Evolutionary conservation across 1,140 invertebrate genomes (phyloP).

Genomic region (Diabrotica virgifera): DNA sequence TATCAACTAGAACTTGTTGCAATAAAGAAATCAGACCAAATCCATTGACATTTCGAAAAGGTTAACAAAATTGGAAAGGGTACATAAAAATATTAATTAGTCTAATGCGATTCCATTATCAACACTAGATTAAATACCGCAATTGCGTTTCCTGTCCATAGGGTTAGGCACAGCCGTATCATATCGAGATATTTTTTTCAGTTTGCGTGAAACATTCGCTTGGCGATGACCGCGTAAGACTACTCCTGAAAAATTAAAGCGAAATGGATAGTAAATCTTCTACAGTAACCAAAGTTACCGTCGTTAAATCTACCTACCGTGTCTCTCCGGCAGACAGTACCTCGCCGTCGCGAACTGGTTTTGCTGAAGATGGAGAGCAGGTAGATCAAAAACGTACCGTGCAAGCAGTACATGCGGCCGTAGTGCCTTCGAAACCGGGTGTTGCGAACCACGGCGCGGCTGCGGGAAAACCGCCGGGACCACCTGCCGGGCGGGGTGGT

Average conservation of each 20-base stretch:
- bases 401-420: not conserved
- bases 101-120: slow-evolving; percentile 13
- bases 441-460: no score
- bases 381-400: not conserved
- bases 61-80: not conserved
- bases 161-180: not conserved
- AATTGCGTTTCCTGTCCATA: slow-evolving; percentile 6
- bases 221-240: not conserved
- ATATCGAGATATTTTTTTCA: slow-evolving; percentile 15
- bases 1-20: slow-evolving; percentile 3
- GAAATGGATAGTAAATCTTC: slow-evolving; percentile 11
- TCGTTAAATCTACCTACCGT: not conserved
- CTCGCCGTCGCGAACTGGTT: not conserved
- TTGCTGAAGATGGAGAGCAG: not conserved
- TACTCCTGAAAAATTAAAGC: slow-evolving; percentile 7
- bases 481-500: not conserved
- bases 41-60: slow-evolving; percentile 11
- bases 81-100: slow-evolving; percentile 15
- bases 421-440: not conserved
- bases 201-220: slow-evolving; percentile 19
- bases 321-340: not conserved
- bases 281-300: slow-evolving; percentile 8
- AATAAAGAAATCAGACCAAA: not conserved
- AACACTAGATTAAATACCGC: slow-evolving; percentile 13
- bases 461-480: not conserved